Conservation (phyloP, 2,113 vertebrate genomes). For the Mungos mungo region DNA sequence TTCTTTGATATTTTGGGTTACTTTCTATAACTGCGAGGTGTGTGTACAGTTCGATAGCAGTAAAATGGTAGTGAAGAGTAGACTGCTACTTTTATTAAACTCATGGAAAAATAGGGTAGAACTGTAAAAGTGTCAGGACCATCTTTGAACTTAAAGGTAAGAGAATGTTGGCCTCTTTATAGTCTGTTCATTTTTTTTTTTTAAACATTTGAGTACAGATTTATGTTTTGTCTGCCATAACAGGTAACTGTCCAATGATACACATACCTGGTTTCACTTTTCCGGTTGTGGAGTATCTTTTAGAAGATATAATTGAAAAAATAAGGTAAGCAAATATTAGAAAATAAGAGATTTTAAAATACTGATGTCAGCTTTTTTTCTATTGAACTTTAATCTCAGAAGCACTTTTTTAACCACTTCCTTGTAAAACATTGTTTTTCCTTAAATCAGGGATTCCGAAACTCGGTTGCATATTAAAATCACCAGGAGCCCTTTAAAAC, state of each 20-base stretch:
- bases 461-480: background rate
- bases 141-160: background rate
- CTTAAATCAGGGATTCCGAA: background rate
- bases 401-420: background rate
- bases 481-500: background rate
- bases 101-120: background rate
- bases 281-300: constrained; percentile 94
- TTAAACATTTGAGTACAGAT: background rate
- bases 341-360: background rate
- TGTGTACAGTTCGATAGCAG: background rate
- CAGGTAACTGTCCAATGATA: constrained; percentile 94
- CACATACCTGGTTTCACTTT: constrained; percentile 98
- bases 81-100: background rate
- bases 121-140: background rate
- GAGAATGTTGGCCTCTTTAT: background rate
- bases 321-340: constrained; percentile 84
- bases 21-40: background rate
- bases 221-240: constrained; percentile 34
- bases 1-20: background rate
- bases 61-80: background rate
- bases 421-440: background rate
- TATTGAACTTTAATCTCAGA: background rate
- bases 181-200: background rate
- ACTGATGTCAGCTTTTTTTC: background rate
- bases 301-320: constrained; percentile 96